Base-by-base conservation (phyloP, 2,888 invertebrate species). In the Rhorus exstirpatorius region DNA sequence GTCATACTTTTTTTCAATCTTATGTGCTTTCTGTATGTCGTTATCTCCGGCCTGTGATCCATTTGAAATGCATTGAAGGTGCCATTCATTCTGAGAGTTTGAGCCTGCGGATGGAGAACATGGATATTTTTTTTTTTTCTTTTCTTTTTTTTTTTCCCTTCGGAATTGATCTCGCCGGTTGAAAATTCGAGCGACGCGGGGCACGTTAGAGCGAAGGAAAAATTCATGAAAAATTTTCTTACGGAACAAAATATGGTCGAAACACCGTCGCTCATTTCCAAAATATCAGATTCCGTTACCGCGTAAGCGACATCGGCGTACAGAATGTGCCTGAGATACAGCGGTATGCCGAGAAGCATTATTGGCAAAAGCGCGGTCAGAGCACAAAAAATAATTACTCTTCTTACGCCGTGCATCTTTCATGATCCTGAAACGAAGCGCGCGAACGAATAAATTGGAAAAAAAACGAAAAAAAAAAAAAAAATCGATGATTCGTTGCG, bases 251-350 rank as follows among this genome's bases (percentile, higher is more conserved):
- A 97, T 88, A 97, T 93, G 51, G 97, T 96, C 8, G 97, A 97
- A 83, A 97, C 96, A 44, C 97, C 97, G 93, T 97, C 96, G 80
- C 95, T 95, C 83, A 97, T 96, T 91, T 97, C 97, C 67, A 97
- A 94, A 17, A 97, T 96, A 93, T 97, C 97, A 0, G 97, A 97
- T 92, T 97, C 97, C 7, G 97, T 96, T 86, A 97, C 96, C 85
- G 95, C 95, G 89, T 97, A 97, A 84, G 94, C 94, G 21, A 97
- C 96, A 94, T 97, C 96, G 35, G 96, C 96, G 93, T 96, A 97
- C 68, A 95, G 94, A 82, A 95, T 95, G 92, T 97, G 96, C 60
- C 97, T 94, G 85, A 97, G 93, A 92, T 97, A 97, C 58, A 97
- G 93, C 14, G 97, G 97, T 84, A 96, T 94, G 68, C 97, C 95